Evolutionary conservation across 2,888 invertebrate genomes (phyloP).

Genomic region (Acleris literana): DNA sequence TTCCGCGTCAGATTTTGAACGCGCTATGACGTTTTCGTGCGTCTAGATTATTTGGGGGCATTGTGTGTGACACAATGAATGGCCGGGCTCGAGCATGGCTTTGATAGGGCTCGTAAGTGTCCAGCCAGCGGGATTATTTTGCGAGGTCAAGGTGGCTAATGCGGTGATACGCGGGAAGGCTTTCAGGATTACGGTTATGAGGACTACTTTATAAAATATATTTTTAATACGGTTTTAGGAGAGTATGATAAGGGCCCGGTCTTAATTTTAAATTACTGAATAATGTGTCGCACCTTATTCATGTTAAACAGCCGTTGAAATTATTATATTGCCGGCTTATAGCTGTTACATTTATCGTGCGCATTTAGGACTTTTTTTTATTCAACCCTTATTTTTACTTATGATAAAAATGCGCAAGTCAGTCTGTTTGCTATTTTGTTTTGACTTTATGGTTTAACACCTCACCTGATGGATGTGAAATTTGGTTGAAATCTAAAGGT

Average conservation of each 20-base stretch:
- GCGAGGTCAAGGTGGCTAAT: slow-evolving; percentile 44
- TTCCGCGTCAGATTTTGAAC: slow-evolving; percentile 71
- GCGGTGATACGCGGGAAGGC: slow-evolving; percentile 20
- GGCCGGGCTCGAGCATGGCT: slow-evolving; percentile 30
- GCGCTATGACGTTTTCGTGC: slow-evolving; percentile 43
- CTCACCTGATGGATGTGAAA: too few species aligned
- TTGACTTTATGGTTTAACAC: too few species aligned
- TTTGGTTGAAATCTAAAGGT: too few species aligned
- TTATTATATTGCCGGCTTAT: neutral
- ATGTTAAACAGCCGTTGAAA: neutral
- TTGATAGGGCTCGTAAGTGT: slow-evolving; percentile 43
- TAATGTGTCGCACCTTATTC: slow-evolving; percentile 8
- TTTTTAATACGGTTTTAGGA: slow-evolving; percentile 22
- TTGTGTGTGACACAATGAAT: slow-evolving; percentile 51
- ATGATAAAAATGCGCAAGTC: too few species aligned
- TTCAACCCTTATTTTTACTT: too few species aligned
- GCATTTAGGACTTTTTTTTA: too few species aligned
- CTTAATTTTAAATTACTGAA: slow-evolving; percentile 16
- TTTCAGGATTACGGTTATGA: slow-evolving; percentile 26
- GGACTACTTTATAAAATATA: slow-evolving; percentile 25
- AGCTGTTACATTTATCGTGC: too few species aligned
- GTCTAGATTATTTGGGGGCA: slow-evolving; percentile 46
- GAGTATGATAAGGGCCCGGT: neutral
- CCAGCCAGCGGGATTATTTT: slow-evolving; percentile 47
- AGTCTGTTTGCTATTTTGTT: too few species aligned